Evolutionary conservation across 2,113 vertebrate species (phyloP).

Genomic region (Crocuta crocuta): DNA sequence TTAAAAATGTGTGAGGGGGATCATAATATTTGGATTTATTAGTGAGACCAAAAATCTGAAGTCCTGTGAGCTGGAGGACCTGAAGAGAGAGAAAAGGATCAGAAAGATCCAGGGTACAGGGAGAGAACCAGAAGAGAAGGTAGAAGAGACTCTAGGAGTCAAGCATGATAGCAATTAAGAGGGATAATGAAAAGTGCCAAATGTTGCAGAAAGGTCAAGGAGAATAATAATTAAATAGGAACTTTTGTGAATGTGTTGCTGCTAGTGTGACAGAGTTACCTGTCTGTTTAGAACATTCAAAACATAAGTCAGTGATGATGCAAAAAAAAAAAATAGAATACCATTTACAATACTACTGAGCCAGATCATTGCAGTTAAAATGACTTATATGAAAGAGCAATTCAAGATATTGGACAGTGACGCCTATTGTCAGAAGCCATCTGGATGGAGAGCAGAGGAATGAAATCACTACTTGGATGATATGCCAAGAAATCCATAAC

Average conservation of each 20-base stretch:
- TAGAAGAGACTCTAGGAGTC: neutral
- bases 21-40: neutral
- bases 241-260: neutral
- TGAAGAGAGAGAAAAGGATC: neutral
- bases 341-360: neutral
- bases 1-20: neutral
- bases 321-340: neutral
- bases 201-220: neutral
- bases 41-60: neutral
- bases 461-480: neutral
- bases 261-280: neutral
- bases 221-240: neutral
- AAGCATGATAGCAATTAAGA: neutral
- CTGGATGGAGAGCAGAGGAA: too few relatives aligned
- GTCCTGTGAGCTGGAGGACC: neutral
- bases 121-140: neutral
- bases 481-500: neutral
- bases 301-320: neutral
- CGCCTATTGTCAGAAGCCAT: neutral
- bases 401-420: neutral
- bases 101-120: neutral
- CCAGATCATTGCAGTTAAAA: neutral
- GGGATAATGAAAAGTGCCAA: neutral
- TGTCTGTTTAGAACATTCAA: neutral
- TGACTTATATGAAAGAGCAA: neutral